Evolutionary conservation across 2,113 vertebrate species (phyloP).

Genomic region (Hydropotes inermis): DNA sequence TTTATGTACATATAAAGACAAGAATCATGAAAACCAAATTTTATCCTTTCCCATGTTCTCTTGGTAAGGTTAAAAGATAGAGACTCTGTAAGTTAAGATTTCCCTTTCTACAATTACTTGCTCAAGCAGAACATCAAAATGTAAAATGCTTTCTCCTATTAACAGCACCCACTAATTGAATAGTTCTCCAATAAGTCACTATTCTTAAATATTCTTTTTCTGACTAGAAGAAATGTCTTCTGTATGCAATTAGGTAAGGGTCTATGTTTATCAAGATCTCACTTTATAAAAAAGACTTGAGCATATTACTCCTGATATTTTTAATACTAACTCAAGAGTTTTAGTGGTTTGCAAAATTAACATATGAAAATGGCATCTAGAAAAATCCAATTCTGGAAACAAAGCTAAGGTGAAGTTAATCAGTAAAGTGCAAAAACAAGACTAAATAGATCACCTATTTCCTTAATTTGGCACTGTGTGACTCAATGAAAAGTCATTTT

Average conservation of each 20-base stretch:
- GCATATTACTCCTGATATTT: slow-evolving; percentile 9
- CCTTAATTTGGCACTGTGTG: neutral
- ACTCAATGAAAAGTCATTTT: slow-evolving; percentile 18
- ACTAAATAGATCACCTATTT: slow-evolving; percentile 35
- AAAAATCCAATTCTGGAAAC: slow-evolving; percentile 6
- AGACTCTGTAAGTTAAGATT: neutral
- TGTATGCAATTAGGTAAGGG: neutral
- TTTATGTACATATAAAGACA: neutral
- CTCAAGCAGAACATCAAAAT: slow-evolving; percentile 10
- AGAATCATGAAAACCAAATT: neutral
- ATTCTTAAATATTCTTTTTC: slow-evolving; percentile 32
- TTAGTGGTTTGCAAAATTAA: neutral
- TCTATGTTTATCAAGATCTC: slow-evolving; percentile 44
- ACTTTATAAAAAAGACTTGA: slow-evolving; percentile 20
- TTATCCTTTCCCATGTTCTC: neutral
- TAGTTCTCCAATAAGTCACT: neutral
- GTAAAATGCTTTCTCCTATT: neutral
- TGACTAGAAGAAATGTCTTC: neutral
- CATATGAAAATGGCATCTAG: neutral
- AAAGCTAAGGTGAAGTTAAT: neutral
- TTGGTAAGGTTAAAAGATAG: slow-evolving; percentile 13
- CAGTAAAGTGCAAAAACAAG: slow-evolving; percentile 32
- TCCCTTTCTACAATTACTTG: neutral
- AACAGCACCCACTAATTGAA: neutral
- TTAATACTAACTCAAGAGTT: neutral